phyloP scores from a whole-genome alignment of 2,113 vertebrate species.

The Campylorhamphus procurvoides region DNA sequence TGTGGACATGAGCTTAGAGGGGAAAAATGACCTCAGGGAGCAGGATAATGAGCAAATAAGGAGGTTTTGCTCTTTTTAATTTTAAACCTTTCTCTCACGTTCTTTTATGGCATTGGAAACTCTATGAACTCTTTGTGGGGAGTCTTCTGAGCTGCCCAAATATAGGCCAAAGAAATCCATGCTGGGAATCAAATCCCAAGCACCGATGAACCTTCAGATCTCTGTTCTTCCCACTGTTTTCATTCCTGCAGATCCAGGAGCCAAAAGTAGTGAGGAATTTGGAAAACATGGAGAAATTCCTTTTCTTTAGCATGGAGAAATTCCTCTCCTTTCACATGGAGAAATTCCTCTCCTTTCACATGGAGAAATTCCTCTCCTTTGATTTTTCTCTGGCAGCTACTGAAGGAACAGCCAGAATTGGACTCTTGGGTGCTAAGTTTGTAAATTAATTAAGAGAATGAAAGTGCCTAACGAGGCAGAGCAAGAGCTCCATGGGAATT shows the following conservation, averaged over 20 bases:
- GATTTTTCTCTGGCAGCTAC: background rate
- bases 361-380: background rate
- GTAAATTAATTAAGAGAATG: background rate
- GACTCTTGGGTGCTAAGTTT: background rate
- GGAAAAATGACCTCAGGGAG: background rate
- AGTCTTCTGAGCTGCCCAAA: background rate
- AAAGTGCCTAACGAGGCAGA: background rate
- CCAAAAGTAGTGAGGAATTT: background rate
- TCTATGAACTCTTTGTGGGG: background rate
- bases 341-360: background rate
- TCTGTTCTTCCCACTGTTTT: background rate
- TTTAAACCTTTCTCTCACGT: background rate
- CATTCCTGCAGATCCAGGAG: background rate
- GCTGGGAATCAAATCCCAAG: background rate
- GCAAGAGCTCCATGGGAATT: background rate
- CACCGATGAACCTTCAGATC: background rate
- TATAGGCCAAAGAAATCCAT: background rate
- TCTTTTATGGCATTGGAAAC: background rate
- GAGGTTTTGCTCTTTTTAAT: background rate
- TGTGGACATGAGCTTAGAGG: background rate
- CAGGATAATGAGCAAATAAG: background rate
- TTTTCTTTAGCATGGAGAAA: background rate
- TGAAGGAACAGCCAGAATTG: background rate
- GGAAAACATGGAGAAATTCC: background rate
- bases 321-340: background rate